phyloP scores from a whole-genome alignment of 2,888 invertebrate species.

The Melieria omissa region DNA sequence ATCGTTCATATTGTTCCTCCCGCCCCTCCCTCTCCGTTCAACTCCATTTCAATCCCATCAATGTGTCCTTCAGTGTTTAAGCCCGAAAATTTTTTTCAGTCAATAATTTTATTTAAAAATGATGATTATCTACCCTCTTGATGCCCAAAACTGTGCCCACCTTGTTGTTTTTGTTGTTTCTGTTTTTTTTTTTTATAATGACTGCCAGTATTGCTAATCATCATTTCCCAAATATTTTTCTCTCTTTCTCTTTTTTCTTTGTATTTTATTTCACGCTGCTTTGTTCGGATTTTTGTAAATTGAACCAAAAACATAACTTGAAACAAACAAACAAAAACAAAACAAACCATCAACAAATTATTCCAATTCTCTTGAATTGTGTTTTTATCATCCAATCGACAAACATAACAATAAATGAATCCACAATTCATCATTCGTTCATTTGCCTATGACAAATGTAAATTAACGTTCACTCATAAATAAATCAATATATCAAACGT shows the following conservation, averaged over 20 bases:
- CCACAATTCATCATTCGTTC: background rate
- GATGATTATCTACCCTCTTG: too few species aligned
- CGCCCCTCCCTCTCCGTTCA: background rate
- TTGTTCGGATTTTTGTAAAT: conserved; percentile 65
- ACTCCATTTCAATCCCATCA: background rate
- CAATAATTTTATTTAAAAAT: conserved; percentile 6
- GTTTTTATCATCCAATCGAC: too few species aligned
- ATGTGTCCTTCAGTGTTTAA: conserved; percentile 37
- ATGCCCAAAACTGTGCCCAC: too few species aligned
- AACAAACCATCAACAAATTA: conserved; percentile 45
- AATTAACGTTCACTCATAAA: background rate
- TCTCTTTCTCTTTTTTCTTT: conserved; percentile 58
- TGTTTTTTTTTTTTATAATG: background rate
- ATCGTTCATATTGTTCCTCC: conserved; percentile 10
- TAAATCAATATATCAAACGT: conserved; percentile 7
- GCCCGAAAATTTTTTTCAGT: conserved; percentile 36
- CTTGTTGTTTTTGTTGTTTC: too few species aligned
- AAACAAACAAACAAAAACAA: conserved; percentile 41
- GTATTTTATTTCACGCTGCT: conserved; percentile 68
- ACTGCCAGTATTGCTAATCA: conserved; percentile 58
- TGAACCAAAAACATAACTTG: conserved; percentile 36
- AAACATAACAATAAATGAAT: conserved; percentile 33
- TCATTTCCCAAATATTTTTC: conserved; percentile 60
- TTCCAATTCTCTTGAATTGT: too few species aligned
- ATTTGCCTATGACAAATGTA: conserved; percentile 2